Percentiles rank a stretch among this genome's conserved stretches.
Conservation (phyloP, 2,888 invertebrate species). For the Halocaridina rubra region DNA sequence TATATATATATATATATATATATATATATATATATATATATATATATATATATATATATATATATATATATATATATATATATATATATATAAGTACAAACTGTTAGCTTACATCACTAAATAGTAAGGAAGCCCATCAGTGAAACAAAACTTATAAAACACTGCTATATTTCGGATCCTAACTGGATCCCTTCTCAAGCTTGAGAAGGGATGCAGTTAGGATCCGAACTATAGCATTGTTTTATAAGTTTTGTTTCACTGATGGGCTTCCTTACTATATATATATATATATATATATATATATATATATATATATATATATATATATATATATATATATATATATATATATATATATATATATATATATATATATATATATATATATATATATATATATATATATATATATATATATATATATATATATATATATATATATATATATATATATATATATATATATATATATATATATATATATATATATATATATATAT, state of each 20-base stretch:
- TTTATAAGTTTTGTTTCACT: too few relatives aligned
- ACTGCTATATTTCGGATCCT: too few relatives aligned
- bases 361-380: not conserved
- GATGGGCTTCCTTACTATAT: too few relatives aligned
- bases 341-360: not conserved
- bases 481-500: not conserved
- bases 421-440: not conserved
- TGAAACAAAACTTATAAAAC: too few relatives aligned
- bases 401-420: not conserved
- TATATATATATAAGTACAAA: slow-evolving; percentile 2
- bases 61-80: slow-evolving; percentile 5
- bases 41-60: slow-evolving; percentile 8
- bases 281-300: not conserved
- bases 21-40: slow-evolving; percentile 5
- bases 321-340: not conserved
- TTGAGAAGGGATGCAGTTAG: too few relatives aligned
- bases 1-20: slow-evolving; percentile 8
- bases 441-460: not conserved
- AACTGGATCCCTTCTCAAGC: too few relatives aligned
- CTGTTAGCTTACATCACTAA: too few relatives aligned
- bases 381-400: not conserved
- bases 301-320: slow-evolving; percentile 8
- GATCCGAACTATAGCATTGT: too few relatives aligned
- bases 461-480: not conserved
- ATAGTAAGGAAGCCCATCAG: too few relatives aligned